Evolutionary conservation across 2,113 vertebrate genomes (phyloP), one percentile per base, ranked within the genome.

Genomic region (Callopanchax toddi): DNA sequence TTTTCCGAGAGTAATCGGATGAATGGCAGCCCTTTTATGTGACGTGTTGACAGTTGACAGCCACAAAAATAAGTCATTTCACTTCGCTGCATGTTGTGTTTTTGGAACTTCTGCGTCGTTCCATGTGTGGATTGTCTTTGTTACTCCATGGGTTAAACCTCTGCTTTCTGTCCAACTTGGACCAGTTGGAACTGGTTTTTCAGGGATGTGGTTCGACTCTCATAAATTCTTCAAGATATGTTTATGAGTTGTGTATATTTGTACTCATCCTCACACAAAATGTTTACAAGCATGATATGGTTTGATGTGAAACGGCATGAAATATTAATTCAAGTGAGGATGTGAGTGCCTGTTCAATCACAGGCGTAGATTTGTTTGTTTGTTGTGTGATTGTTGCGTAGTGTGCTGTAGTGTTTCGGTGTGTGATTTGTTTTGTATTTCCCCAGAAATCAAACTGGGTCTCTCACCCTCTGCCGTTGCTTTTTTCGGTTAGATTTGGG

Each of bases 171-270:
- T 93, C 87, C 87, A 90, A 89, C 80, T 74, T 50, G 90, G 78
- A 93, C 95, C 93, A 90, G 94, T 94, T 94, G 87, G 91, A 93
- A 93, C 94, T 89, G 91, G 94, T 95, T 96, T 53, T 94, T 94
- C 91, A 83, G 92, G 93, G 93, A 94, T 93, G 89, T 89, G 86
- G 94, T 94, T 93, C 94, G 90, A 93, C 85, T 93, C 76, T 93
- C 76, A 87, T 90, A 90, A 92, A 93, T 94, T 95, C 92, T 92
- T 94, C 94, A 91, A 93, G 93, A 95, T 56, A 92, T 88, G 92
- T 93, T 95, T 92, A 95, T 93, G 89, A 91, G 89, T 89, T 76
- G 87, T 71, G 87, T 86, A 92, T 91, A 94, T n/a, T n/a, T 94
- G 92, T 94, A 51, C 58, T 52, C 21, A 45, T 18, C 26, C 8